Conservation (phyloP, 2,113 vertebrate species). For the Esox niger region DNA sequence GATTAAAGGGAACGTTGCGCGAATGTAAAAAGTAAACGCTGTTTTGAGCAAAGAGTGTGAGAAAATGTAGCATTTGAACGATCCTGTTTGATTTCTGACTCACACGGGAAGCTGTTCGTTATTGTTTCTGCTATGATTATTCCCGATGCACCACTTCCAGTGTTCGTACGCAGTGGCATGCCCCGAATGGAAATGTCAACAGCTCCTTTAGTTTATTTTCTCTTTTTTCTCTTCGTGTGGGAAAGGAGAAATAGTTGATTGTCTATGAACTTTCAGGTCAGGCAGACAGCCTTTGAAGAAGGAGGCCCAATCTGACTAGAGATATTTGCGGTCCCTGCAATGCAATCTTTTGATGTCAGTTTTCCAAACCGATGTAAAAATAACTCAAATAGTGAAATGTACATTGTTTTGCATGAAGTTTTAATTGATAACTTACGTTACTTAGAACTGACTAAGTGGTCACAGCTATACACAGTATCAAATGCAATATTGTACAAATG, state of each 20-base stretch:
- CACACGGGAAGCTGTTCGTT: constrained; percentile 54
- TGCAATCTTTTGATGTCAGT: neutral
- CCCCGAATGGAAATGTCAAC: constrained; percentile 31
- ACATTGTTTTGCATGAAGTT: too few species aligned
- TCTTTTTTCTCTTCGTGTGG: constrained; percentile 4
- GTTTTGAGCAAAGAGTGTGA: constrained; percentile 48
- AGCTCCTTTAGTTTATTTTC: constrained; percentile 18
- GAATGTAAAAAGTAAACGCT: too few species aligned
- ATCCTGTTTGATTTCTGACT: constrained; percentile 65
- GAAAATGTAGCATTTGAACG: constrained; percentile 59
- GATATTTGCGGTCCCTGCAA: neutral
- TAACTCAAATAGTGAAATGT: neutral
- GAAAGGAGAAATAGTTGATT: neutral
- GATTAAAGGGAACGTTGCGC: too few species aligned
- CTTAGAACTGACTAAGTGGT: too few species aligned
- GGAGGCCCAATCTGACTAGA: neutral
- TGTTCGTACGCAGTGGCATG: constrained; percentile 32
- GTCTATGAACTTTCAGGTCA: constrained; percentile 5
- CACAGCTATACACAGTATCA: too few species aligned
- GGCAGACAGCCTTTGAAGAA: neutral
- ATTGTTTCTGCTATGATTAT: constrained; percentile 62
- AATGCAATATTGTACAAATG: too few species aligned
- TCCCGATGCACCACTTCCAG: constrained; percentile 46
- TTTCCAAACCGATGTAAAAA: neutral
- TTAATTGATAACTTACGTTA: too few species aligned